Evolutionary conservation across 1,140 invertebrate species (phyloP).

Genomic region (Sycobia sp.): DNA sequence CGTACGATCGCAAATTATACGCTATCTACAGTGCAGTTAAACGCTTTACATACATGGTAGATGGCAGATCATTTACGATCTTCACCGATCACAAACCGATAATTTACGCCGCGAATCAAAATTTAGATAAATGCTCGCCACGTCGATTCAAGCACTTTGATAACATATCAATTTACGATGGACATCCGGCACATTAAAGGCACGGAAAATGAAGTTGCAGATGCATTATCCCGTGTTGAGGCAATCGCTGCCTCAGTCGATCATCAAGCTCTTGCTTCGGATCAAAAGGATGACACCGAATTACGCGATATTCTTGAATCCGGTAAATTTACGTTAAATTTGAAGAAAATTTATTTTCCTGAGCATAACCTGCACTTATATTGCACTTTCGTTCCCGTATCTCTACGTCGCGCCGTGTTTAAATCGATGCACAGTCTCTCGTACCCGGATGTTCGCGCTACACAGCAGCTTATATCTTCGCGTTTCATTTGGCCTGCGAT

Average conservation of each 20-base stretch:
- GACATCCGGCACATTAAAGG: slow-evolving; percentile 37
- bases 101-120: slow-evolving; percentile 43
- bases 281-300: too few relatives aligned
- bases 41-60: slow-evolving; percentile 47
- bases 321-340: too few relatives aligned
- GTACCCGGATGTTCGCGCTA: too few relatives aligned
- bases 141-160: slow-evolving; percentile 43
- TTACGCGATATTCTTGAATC: too few relatives aligned
- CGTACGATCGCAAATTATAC: slow-evolving; percentile 55
- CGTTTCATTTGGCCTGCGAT: too few relatives aligned
- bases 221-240: slow-evolving; percentile 35
- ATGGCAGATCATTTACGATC: slow-evolving; percentile 43
- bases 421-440: too few relatives aligned
- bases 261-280: too few relatives aligned
- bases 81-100: slow-evolving; percentile 58
- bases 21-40: slow-evolving; percentile 46
- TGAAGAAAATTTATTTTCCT: background rate
- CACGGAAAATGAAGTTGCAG: slow-evolving; percentile 38
- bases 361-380: too few relatives aligned
- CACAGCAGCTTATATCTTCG: too few relatives aligned
- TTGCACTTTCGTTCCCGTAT: background rate
- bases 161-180: slow-evolving; percentile 17
- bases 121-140: slow-evolving; percentile 45
- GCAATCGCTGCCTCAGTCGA: background rate
- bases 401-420: too few relatives aligned